phyloP scores from a whole-genome alignment of 2,113 vertebrate species.

The Ramphastos sulfuratus region DNA sequence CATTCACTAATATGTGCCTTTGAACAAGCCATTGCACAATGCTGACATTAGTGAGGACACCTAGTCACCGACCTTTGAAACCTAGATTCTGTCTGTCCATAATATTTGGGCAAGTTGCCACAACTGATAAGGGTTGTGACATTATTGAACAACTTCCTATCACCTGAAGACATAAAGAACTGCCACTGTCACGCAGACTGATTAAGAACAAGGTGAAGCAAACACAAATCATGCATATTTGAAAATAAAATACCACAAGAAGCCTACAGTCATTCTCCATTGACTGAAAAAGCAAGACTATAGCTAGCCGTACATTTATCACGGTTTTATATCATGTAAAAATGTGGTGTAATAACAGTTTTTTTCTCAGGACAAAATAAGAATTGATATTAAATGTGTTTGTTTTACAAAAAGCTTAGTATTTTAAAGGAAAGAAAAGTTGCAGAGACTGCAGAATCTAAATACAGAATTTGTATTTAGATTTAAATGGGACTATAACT shows the following conservation, averaged over 20 bases:
- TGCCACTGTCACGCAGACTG: neutral
- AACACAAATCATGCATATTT: neutral
- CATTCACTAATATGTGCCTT: neutral
- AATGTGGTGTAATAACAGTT: neutral
- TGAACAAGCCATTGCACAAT: slow-evolving; percentile 5
- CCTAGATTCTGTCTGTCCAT: neutral
- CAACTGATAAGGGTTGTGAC: slow-evolving; percentile 27
- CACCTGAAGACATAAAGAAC: slow-evolving; percentile 2
- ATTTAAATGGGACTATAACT: neutral
- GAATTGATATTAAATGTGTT: neutral
- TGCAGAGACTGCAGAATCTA: neutral
- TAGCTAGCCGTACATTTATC: neutral
- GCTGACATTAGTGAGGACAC: neutral
- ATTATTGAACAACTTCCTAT: slow-evolving; percentile 33
- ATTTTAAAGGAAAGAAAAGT: neutral
- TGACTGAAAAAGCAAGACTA: neutral
- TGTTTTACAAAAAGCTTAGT: neutral
- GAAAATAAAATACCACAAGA: neutral
- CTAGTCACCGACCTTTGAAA: neutral
- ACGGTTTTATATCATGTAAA: neutral
- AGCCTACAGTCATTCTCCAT: neutral
- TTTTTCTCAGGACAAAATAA: neutral
- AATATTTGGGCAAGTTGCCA: slow-evolving; percentile 5
- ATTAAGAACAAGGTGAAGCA: neutral
- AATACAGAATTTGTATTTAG: neutral